phyloP scores from a whole-genome alignment of 2,113 vertebrate species.

The Plecturocebus donacophilus region DNA sequence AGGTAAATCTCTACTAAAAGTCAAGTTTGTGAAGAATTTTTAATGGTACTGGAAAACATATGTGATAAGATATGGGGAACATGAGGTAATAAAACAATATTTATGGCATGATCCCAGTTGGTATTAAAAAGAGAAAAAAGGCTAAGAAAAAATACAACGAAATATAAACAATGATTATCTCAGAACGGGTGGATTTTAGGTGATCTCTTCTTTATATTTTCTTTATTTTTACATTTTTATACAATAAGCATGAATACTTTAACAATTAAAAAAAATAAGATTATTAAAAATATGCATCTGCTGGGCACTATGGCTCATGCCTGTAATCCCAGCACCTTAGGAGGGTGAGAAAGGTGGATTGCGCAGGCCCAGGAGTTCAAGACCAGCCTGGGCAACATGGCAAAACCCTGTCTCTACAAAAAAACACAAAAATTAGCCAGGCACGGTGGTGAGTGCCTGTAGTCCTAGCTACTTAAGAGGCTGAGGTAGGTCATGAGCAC shows the following conservation, averaged over 20 bases:
- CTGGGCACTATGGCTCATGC: no score
- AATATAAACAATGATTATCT: not conserved
- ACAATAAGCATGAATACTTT: not conserved
- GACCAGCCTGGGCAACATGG: no score
- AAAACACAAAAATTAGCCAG: no score
- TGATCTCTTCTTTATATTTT: not conserved
- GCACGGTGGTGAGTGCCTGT: no score
- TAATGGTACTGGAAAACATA: not conserved
- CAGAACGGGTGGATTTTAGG: not conserved
- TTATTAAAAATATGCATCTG: not conserved
- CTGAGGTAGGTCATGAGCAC: no score
- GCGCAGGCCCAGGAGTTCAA: no score
- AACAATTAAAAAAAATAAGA: not conserved
- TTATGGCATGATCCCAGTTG: not conserved
- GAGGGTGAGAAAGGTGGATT: accelerated
- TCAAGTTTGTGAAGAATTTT: not conserved
- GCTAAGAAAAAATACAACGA: not conserved
- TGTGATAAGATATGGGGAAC: not conserved
- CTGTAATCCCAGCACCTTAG: no score
- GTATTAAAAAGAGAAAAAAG: not conserved
- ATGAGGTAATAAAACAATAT: not conserved
- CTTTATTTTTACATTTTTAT: conserved; percentile 18
- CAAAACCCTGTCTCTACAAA: no score
- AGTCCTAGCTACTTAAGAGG: no score
- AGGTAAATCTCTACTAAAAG: not conserved